Conservation (phyloP, 2,888 invertebrate genomes). For the Arge pagana region DNA sequence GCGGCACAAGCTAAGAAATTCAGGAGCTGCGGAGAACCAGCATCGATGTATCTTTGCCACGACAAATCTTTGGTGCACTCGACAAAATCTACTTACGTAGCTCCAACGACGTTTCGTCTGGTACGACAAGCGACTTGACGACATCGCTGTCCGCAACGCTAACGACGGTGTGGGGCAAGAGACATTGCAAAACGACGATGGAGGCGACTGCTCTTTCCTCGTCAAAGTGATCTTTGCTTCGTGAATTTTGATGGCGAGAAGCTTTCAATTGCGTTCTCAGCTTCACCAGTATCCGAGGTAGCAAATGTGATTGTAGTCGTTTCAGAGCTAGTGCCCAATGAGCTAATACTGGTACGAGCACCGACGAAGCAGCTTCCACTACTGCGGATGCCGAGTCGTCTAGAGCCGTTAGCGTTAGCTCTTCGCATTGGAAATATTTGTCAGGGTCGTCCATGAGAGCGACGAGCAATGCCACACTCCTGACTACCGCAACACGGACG, state of each 20-base stretch:
- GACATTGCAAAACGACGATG: constrained; percentile 43
- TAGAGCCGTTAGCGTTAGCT: constrained; percentile 64
- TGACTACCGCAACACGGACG: constrained; percentile 67
- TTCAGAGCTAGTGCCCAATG: constrained; percentile 66
- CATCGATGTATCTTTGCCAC: background rate
- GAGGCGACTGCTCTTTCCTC: constrained; percentile 43
- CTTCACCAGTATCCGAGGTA: constrained; percentile 50
- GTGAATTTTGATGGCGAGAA: constrained; percentile 38
- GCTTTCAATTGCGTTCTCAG: constrained; percentile 46
- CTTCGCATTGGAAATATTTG: constrained; percentile 67
- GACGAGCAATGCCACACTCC: constrained; percentile 66
- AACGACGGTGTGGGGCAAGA: constrained; percentile 49
- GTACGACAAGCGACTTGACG: constrained; percentile 39
- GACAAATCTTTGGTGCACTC: background rate
- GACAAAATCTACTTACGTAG: constrained; percentile 40
- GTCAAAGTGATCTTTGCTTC: constrained; percentile 44
- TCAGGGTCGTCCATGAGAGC: constrained; percentile 69
- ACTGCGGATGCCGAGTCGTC: constrained; percentile 64
- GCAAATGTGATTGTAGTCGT: constrained; percentile 62
- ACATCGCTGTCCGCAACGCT: constrained; percentile 42
- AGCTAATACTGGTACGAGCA: constrained; percentile 67
- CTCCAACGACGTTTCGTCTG: too few relatives aligned
- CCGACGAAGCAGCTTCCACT: constrained; percentile 60
- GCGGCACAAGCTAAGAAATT: constrained; percentile 58
- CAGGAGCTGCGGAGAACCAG: constrained; percentile 53